Percentiles rank a stretch among this genome's conserved stretches.
These are phyloP conservation scores for Salticus scenicus DNA, from an alignment of 2,888 invertebrate species.

Conservation along the genomic window DNA sequence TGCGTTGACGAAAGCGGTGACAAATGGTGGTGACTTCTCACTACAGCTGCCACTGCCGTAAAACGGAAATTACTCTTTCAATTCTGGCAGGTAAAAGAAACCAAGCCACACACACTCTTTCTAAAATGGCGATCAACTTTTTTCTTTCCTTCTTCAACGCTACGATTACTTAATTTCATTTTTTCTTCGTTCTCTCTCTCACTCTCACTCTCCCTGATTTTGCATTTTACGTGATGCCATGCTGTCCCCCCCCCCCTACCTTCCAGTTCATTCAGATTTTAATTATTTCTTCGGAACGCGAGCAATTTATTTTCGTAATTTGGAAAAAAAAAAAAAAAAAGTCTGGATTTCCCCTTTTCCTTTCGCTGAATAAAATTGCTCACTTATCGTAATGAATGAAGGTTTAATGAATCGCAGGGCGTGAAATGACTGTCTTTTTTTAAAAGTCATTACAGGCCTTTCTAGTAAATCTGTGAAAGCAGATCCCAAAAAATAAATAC, in stretches of 20 bases:
- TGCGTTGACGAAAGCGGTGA: slow-evolving; percentile 54
- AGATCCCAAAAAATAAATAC: not conserved
- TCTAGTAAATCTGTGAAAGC: not conserved
- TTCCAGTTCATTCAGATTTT: slow-evolving; percentile 25
- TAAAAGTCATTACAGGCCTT: slow-evolving; percentile 57
- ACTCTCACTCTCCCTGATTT: slow-evolving; percentile 14
- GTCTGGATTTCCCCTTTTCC: not conserved
- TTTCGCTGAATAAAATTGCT: slow-evolving; percentile 31
- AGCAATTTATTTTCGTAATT: slow-evolving; percentile 14
- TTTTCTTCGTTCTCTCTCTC: not conserved
- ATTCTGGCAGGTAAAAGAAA: slow-evolving; percentile 46
- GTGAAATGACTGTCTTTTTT: slow-evolving; percentile 62
- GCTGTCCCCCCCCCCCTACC: not conserved
- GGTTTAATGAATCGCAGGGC: slow-evolving; percentile 60
- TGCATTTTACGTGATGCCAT: slow-evolving; percentile 3
- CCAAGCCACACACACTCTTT: not conserved
- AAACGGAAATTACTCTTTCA: slow-evolving; percentile 39
- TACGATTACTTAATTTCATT: slow-evolving; percentile 35
- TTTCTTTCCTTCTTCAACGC: slow-evolving; percentile 27
- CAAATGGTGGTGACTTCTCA: slow-evolving; percentile 60
- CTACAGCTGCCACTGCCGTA: slow-evolving; percentile 50
- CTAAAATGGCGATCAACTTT: not conserved
- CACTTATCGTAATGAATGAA: slow-evolving; percentile 66
- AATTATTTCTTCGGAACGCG: slow-evolving; percentile 22
- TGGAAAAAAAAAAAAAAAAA: not conserved